Percentiles rank a stretch among this genome's conserved stretches.
Evolutionary conservation across 1,140 invertebrate species (phyloP).

Genomic region (Hyles euphorbiae): DNA sequence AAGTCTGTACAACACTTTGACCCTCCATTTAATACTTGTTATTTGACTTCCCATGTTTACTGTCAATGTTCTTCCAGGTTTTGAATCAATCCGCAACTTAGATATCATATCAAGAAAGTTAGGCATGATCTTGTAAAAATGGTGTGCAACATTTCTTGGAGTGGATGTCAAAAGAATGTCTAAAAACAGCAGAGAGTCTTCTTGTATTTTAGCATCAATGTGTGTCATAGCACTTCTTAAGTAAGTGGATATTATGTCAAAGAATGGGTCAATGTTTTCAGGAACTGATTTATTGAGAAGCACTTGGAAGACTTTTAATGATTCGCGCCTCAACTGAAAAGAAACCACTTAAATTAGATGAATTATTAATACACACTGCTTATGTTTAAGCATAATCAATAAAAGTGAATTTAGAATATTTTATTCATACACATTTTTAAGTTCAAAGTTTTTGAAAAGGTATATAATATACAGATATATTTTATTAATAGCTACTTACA

Average conservation of each 20-base stretch:
- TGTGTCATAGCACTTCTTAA: slow-evolving; percentile 91
- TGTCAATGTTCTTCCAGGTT: slow-evolving; percentile 78
- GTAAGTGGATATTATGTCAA: slow-evolving; percentile 84
- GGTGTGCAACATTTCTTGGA: slow-evolving; percentile 77
- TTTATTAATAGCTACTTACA: slow-evolving; percentile 41
- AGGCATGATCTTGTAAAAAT: slow-evolving; percentile 81
- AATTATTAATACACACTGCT: neutral
- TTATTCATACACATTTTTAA: too few species aligned
- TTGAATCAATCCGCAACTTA: slow-evolving; percentile 78
- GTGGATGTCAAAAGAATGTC: slow-evolving; percentile 81
- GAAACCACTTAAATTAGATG: slow-evolving; percentile 2
- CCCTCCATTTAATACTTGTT: slow-evolving; percentile 84
- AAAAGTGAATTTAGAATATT: neutral
- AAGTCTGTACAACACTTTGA: slow-evolving; percentile 82
- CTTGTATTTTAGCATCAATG: slow-evolving; percentile 85
- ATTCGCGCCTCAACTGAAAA: slow-evolving; percentile 79
- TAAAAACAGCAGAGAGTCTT: slow-evolving; percentile 87
- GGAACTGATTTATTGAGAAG: slow-evolving; percentile 76
- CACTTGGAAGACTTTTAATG: slow-evolving; percentile 80
- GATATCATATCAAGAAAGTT: slow-evolving; percentile 90
- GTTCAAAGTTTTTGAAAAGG: too few species aligned
- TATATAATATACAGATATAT: neutral
- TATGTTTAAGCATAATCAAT: neutral
- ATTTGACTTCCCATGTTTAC: slow-evolving; percentile 80
- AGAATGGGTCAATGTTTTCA: slow-evolving; percentile 79